phyloP scores from a whole-genome alignment of 2,113 vertebrate genomes.

The Lepidothrix coronata region DNA sequence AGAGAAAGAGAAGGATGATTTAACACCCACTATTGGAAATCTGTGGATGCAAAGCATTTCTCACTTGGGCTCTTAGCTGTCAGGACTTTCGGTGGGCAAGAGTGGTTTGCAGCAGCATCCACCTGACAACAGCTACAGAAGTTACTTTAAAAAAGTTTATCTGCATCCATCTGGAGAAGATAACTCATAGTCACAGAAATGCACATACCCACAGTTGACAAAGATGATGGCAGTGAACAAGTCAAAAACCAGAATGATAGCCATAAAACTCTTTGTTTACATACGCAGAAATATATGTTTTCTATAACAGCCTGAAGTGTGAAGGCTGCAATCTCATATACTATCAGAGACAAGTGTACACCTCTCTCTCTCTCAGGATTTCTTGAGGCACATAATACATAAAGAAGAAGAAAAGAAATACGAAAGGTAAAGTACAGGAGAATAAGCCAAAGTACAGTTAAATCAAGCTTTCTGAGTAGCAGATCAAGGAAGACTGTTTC shows the following conservation, averaged over 20 bases:
- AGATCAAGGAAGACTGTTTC: background rate
- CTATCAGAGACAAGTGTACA: background rate
- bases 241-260: conserved; percentile 8
- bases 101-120: background rate
- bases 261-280: conserved; percentile 56
- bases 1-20: conserved; percentile 29
- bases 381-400: background rate
- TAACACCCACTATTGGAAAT: conserved; percentile 20
- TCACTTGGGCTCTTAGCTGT: background rate
- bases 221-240: conserved; percentile 13
- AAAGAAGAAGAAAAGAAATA: conserved; percentile 4
- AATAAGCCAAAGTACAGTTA: background rate
- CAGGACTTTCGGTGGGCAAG: conserved; percentile 1
- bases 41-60: background rate
- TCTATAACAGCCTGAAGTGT: conserved; percentile 10
- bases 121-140: conserved; percentile 20
- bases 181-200: conserved; percentile 27
- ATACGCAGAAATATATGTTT: conserved; percentile 49
- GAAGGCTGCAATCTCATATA: conserved; percentile 17
- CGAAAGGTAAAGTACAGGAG: background rate
- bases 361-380: background rate
- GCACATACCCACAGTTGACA: background rate
- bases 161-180: conserved; percentile 17
- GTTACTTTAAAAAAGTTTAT: conserved; percentile 37
- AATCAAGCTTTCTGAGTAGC: background rate